phyloP scores from a whole-genome alignment of 37 sponge, comb jelly and placozoan species.

The Oopsacas minuta region DNA sequence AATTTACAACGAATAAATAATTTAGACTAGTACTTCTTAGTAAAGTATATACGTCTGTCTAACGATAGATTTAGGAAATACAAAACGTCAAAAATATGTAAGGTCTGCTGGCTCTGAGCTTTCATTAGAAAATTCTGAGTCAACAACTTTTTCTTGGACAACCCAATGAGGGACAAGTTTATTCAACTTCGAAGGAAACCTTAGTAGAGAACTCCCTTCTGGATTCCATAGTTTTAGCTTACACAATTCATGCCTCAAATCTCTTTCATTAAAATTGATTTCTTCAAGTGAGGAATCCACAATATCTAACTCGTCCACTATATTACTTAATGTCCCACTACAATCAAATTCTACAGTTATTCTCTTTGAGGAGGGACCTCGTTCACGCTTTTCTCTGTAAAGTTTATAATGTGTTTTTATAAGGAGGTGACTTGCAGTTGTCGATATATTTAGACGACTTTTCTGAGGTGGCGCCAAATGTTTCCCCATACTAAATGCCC shows the following conservation, averaged over 20 bases:
- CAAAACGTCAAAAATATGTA: background rate
- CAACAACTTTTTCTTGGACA: background rate
- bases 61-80: too few species aligned
- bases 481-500: constrained; percentile 15
- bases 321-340: background rate
- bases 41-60: too few species aligned
- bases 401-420: constrained; percentile 10
- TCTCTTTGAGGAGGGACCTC: background rate
- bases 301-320: background rate
- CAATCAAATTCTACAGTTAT: background rate
- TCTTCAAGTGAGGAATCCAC: background rate
- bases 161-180: background rate
- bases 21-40: too few species aligned
- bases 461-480: background rate
- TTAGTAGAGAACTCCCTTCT: background rate
- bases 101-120: background rate
- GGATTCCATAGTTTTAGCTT: background rate
- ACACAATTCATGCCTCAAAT: background rate
- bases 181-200: background rate
- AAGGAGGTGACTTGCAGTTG: background rate
- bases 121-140: background rate
- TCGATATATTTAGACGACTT: background rate
- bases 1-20: too few species aligned
- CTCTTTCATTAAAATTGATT: background rate
- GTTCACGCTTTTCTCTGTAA: background rate